These are phyloP conservation scores for Rutilus rutilus DNA, from an alignment of 2,113 vertebrate genomes.

Conservation along the genomic window DNA sequence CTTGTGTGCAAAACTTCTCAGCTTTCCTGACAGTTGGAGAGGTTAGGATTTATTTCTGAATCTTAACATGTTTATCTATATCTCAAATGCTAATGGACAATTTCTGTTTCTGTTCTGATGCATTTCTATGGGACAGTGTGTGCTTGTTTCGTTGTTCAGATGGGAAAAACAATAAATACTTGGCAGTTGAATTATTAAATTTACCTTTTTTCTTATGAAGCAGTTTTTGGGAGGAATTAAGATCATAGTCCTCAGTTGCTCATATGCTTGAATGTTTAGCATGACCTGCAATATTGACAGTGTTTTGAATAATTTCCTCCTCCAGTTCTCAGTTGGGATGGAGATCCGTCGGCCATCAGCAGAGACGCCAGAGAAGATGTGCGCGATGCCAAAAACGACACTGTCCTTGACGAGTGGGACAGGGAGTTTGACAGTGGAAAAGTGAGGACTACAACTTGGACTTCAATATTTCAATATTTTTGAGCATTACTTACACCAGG, in stretches of 20 bases:
- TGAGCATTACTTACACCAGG: neutral
- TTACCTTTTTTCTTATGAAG: neutral
- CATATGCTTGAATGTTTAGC: neutral
- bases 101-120: neutral
- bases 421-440: slow-evolving; percentile 92
- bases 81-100: neutral
- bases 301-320: neutral
- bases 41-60: neutral
- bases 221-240: neutral
- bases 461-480: neutral
- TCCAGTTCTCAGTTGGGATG: slow-evolving; percentile 90
- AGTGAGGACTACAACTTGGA: slow-evolving; percentile 69
- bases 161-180: neutral
- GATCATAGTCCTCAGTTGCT: neutral
- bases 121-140: neutral
- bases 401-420: slow-evolving; percentile 88
- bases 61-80: too few relatives aligned
- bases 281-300: neutral
- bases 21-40: slow-evolving; percentile 1
- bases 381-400: slow-evolving; percentile 64
- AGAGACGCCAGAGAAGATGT: slow-evolving; percentile 81
- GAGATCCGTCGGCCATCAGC: slow-evolving; percentile 80
- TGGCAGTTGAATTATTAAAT: neutral
- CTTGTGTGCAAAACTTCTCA: neutral
- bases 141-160: neutral